Percentiles rank a stretch among this genome's conserved stretches.
Evolutionary conservation across 30 jellyfish, hydroid and myxozoan species (phyloP).

Genomic region (Chrysaora quinquecirrha): DNA sequence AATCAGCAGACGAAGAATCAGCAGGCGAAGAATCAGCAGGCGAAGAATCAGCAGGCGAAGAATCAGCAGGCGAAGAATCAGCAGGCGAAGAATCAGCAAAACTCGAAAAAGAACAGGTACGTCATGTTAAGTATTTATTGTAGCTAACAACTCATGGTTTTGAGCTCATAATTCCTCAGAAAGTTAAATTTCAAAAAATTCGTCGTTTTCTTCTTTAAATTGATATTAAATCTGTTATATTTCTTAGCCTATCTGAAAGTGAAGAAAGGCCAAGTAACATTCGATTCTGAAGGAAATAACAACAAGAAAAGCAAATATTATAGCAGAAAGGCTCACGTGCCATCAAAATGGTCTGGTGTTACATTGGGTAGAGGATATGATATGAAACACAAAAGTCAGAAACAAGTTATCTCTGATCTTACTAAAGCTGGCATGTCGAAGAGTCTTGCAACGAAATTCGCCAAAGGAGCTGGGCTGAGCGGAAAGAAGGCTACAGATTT

Average conservation of each 20-base stretch:
- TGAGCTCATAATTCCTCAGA: too few species aligned
- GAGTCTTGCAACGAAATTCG: slow-evolving; percentile 38
- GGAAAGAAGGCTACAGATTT: slow-evolving; percentile 49
- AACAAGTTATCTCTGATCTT: slow-evolving; percentile 47
- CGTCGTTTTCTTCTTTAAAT: too few species aligned
- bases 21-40: too few species aligned
- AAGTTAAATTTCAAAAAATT: too few species aligned
- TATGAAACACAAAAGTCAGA: slow-evolving; percentile 57
- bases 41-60: too few species aligned
- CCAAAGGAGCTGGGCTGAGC: slow-evolving; percentile 42
- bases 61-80: too few species aligned
- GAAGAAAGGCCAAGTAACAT: slow-evolving; percentile 69
- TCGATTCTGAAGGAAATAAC: slow-evolving; percentile 76
- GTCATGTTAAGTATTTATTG: too few species aligned
- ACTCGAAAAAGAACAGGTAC: too few species aligned
- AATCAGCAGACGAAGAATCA: too few species aligned
- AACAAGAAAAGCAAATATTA: slow-evolving; percentile 52
- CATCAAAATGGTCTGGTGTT: slow-evolving; percentile 71
- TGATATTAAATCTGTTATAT: too few species aligned
- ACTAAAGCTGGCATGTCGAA: slow-evolving; percentile 50
- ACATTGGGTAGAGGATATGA: slow-evolving; percentile 83
- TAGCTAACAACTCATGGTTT: too few species aligned
- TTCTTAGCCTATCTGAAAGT: slow-evolving; percentile 68
- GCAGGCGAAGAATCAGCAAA: too few species aligned
- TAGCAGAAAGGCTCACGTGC: slow-evolving; percentile 77